phyloP scores from a whole-genome alignment of 2,888 invertebrate species.

The Nezara viridula region DNA sequence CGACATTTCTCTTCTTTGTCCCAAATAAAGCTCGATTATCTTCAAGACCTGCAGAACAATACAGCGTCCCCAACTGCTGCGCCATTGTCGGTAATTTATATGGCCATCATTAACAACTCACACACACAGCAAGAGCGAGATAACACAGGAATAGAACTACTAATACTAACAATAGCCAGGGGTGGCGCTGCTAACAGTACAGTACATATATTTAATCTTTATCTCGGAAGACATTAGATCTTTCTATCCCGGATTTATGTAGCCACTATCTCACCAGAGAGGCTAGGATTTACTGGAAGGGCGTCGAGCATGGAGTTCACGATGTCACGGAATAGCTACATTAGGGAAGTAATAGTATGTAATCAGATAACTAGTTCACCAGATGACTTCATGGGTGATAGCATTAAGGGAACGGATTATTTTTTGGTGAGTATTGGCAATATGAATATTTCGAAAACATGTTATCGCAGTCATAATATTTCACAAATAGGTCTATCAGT shows the following conservation, averaged over 20 bases:
- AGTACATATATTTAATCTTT: constrained; percentile 18
- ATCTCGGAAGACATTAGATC: background rate
- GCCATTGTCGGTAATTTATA: background rate
- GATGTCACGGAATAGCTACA: background rate
- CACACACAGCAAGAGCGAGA: background rate
- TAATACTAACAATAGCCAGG: background rate
- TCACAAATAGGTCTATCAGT: no score
- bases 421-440: no score
- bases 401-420: no score
- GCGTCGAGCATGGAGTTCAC: background rate
- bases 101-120: background rate
- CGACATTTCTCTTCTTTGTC: background rate
- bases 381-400: no score
- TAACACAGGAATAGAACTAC: background rate
- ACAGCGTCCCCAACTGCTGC: background rate
- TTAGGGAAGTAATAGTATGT: background rate
- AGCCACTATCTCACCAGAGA: background rate
- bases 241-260: background rate
- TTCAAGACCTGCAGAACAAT: background rate
- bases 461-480: no score
- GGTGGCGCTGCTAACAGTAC: background rate
- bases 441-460: no score
- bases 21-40: background rate
- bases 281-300: background rate
- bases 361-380: background rate